Evolutionary conservation across 2,888 invertebrate genomes (phyloP), one percentile per base, ranked within the genome.

Genomic region (Ophioninae sp.): DNA sequence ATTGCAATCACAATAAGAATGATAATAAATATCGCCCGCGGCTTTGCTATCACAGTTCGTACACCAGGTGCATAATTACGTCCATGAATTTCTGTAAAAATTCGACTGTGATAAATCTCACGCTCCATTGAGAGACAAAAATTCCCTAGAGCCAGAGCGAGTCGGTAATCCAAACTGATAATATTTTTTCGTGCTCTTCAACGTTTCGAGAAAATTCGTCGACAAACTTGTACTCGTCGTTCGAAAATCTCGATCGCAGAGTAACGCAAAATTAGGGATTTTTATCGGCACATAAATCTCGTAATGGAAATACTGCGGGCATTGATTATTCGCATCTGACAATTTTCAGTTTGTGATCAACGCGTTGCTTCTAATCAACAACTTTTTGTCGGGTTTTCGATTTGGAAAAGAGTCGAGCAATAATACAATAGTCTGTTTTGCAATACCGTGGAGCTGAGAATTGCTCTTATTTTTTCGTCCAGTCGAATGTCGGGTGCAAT

Each of bases 31-130:
- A 59, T 7, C 59, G 20, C 73, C 79, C 72, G 73, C 76, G 30
- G 81, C 81, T 84, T 84, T 76, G 79, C 84, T 84, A 81, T 84
- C 62, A 20, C 61, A 81, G 72, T 61, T 81, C 37, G 79, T 76
- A 67, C 30, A 30, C 23, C 20, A 30, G 39, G 79, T 69, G 72
- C 69, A 70, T 81, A 37, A 80, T 81, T 82, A 67, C 62, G 57
- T 59, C 73, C 41, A 83, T 81, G 76, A 75, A 80, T 81, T 84
- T 85, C 44, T 65, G 80, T 79, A 64, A 56, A 64, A 79, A 41
- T 50, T 65, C 67, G 70, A 30, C 7, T 44, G 39, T 62, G 81
- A 67, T 81, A 78, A 79, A 76, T 65, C 67, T 67, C 72, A 72
- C 75, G 56, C 39, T 41, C 20, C 39, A 39, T 44, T n/a, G 21